These are phyloP conservation scores for Sphaeramia orbicularis DNA, from an alignment of 2,797 vertebrate species.

Conservation along the genomic window DNA sequence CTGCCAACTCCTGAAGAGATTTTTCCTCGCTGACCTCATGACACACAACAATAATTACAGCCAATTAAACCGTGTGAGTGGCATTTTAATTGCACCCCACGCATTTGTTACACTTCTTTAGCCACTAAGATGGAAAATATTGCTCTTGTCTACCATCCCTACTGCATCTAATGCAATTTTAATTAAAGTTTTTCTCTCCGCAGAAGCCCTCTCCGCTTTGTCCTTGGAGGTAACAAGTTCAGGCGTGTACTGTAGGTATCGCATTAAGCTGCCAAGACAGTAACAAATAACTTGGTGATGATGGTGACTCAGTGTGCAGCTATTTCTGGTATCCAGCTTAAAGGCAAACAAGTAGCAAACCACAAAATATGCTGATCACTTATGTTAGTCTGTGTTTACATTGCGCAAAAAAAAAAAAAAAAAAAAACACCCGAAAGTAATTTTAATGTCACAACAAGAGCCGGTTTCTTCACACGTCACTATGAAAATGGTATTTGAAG, in stretches of 20 bases:
- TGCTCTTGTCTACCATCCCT: conserved; percentile 53
- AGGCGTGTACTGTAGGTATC: conserved; percentile 34
- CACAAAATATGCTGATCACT: conserved; percentile 33
- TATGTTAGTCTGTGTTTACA: conserved; percentile 32
- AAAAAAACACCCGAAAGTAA: not conserved
- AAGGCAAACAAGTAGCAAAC: conserved; percentile 47
- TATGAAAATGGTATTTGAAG: not conserved
- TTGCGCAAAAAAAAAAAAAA: too few species aligned
- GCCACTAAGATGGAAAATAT: conserved; percentile 58
- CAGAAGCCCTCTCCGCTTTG: conserved; percentile 32
- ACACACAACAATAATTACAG: conserved; percentile 59
- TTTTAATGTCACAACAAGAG: not conserved
- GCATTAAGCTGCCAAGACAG: conserved; percentile 33
- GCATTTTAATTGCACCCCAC: conserved; percentile 55
- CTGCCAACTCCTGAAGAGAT: conserved; percentile 12
- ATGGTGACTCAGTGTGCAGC: conserved; percentile 45
- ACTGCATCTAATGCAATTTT: conserved; percentile 68
- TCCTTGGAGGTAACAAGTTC: conserved; percentile 50
- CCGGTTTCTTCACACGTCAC: not conserved
- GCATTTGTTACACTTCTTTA: conserved; percentile 63
- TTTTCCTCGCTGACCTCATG: conserved; percentile 50
- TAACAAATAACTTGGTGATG: conserved; percentile 46
- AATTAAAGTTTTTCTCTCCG: conserved; percentile 67
- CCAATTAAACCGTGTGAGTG: conserved; percentile 58
- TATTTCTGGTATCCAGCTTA: conserved; percentile 38